Evolutionary conservation across 2,797 vertebrate species (phyloP).

Genomic region (Acrossocheilus wenchowensis): DNA sequence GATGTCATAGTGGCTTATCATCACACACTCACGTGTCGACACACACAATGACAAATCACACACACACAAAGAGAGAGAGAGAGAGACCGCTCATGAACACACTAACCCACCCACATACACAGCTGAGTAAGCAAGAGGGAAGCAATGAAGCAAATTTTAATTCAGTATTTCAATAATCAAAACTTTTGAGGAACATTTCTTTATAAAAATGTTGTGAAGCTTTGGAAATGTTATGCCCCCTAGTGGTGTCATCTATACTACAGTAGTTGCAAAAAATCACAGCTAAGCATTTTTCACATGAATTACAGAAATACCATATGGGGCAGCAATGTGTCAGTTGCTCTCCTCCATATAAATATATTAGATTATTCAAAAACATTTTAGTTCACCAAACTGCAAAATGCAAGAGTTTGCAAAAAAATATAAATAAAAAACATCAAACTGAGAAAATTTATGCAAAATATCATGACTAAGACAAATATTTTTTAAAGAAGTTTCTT

Average conservation of each 20-base stretch:
- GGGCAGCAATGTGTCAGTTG: background rate
- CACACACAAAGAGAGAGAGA: background rate
- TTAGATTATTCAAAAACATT: background rate
- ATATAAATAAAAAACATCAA: no score
- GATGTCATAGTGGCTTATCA: background rate
- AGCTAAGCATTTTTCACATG: background rate
- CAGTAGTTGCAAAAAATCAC: background rate
- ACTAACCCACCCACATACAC: background rate
- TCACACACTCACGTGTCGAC: conserved; percentile 23
- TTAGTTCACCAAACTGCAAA: no score
- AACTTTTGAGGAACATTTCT: background rate
- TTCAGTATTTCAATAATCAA: background rate
- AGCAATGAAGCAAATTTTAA: background rate
- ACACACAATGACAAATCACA: conserved; percentile 25
- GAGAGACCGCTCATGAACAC: background rate
- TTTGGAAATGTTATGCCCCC: background rate
- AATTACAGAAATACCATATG: background rate
- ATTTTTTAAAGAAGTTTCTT: background rate
- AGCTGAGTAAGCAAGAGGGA: background rate
- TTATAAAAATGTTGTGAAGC: background rate
- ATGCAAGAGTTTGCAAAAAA: no score
- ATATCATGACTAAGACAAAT: no score
- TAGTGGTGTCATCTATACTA: background rate
- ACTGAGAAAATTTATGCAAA: no score
- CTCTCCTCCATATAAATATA: background rate